Evolutionary conservation across 2,113 vertebrate genomes (phyloP), one percentile per base, ranked within the genome.

Genomic region (Arothron firmamentum): DNA sequence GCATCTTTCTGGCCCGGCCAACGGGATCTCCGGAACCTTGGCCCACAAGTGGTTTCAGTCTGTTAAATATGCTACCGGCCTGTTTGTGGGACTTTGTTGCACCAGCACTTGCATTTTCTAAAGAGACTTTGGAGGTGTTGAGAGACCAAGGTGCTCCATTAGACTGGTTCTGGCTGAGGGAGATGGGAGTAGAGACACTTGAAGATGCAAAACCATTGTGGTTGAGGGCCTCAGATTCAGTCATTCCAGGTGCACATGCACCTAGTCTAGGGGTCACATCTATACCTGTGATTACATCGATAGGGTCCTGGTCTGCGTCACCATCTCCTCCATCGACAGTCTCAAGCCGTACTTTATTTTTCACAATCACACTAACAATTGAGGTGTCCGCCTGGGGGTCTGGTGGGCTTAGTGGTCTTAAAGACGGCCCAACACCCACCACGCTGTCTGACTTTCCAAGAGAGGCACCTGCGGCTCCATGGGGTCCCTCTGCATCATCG

Each of bases 351-450:
- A 95, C 93, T 0, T 94, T 94, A 75, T 97, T 95, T 81, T 96
- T 96, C 38, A 97, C 95, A 0, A 97, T 97, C n/a, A 97, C 95
- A 0, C 95, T 97, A 51, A 97, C 95, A 0, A 92, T 91, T 0
- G 93, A 90, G 77, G 93, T 92, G 76, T 97, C 95, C 0, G 59
- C 74, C 77, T 88, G 87, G 11, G 85, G 42, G 38, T 88, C 88
- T 1, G 84, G 20, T 12, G 85, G 88, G 46, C 85, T 90, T 0
- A 77, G 74, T 31, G 3, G 15, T 84, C 92, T 0, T 82, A 91
- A 5, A 76, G 91, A 46, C 10, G 85, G 21, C 0, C 94, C 93
- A 0, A 81, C 82, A 50, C 90, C 50, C 89, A 91, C 1, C 83
- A 65, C 17, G 20, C 67, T 69, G 20, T 80, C 78, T 0, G 77